Conservation (phyloP, 2,797 vertebrate genomes). For the Triplophysa bombifrons region DNA sequence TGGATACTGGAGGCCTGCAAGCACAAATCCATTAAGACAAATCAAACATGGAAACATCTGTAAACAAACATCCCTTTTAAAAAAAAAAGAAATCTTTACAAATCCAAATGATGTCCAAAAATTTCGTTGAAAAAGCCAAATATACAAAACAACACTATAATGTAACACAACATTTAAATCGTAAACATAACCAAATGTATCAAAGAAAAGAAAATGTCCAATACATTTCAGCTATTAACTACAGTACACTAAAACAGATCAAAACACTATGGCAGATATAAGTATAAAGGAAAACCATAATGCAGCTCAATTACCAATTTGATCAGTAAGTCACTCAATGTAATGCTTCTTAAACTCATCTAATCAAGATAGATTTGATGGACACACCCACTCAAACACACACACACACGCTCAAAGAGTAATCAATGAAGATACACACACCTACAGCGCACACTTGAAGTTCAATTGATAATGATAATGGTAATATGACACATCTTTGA, state of each 20-base stretch:
- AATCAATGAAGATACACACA: constrained; percentile 4
- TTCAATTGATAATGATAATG: constrained; percentile 23
- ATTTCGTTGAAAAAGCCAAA: constrained; percentile 1
- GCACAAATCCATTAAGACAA: constrained; percentile 2
- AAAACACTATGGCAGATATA: constrained; percentile 6
- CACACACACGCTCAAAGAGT: neutral
- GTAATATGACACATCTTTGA: constrained; percentile 29
- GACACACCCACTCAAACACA: constrained; percentile 3
- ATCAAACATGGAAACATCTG: constrained; percentile 16
- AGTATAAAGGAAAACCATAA: neutral
- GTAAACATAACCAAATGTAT: constrained; percentile 25
- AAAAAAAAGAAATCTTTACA: neutral
- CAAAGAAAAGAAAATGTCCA: constrained; percentile 7
- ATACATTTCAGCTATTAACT: constrained; percentile 19
- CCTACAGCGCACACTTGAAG: constrained; percentile 16
- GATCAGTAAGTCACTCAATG: neutral
- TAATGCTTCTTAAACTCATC: neutral
- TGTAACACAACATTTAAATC: constrained; percentile 2
- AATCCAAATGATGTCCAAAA: neutral
- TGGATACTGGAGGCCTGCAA: neutral
- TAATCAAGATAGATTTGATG: constrained; percentile 41
- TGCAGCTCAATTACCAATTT: neutral
- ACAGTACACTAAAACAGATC: constrained; percentile 8
- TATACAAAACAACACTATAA: constrained; percentile 37
- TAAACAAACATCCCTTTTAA: constrained; percentile 24